Evolutionary conservation across 1,140 invertebrate genomes (phyloP).

Genomic region (Papilio polytes): DNA sequence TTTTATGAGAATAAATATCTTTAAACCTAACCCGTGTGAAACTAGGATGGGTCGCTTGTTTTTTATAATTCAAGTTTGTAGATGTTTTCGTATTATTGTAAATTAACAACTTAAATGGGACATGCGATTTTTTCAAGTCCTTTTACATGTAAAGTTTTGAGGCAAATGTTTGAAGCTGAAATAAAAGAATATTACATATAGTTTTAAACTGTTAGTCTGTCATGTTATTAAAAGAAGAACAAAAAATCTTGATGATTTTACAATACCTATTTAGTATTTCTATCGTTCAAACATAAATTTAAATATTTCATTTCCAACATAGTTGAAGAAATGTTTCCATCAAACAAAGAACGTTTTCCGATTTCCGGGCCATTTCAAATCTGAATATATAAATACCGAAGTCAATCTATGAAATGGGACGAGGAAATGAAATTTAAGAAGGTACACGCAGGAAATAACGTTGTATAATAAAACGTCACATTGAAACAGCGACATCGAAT

Average conservation of each 20-base stretch:
- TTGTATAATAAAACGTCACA: slow-evolving; percentile 21
- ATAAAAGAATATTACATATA: no score
- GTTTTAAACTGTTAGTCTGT: no score
- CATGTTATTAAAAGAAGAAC: no score
- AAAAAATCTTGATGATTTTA: not conserved
- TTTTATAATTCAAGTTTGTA: no score
- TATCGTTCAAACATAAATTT: not conserved
- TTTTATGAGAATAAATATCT: no score
- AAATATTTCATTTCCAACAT: not conserved
- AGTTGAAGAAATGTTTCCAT: not conserved
- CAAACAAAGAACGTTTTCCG: slow-evolving; percentile 14
- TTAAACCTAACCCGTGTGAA: no score
- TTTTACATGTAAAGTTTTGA: no score
- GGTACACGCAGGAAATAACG: slow-evolving; percentile 26
- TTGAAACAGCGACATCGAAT: slow-evolving; percentile 17
- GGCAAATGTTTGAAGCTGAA: no score
- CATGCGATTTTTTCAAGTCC: no score
- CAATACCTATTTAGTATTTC: not conserved
- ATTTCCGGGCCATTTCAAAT: slow-evolving; percentile 13
- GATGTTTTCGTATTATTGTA: no score
- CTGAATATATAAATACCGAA: slow-evolving; percentile 20
- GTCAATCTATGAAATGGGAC: slow-evolving; percentile 30
- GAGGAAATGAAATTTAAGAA: slow-evolving; percentile 31
- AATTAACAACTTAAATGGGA: no score
- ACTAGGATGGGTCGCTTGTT: no score